These are phyloP conservation scores for Nomada lathburiana DNA, from an alignment of 2,888 invertebrate genomes.

Conservation along the genomic window DNA sequence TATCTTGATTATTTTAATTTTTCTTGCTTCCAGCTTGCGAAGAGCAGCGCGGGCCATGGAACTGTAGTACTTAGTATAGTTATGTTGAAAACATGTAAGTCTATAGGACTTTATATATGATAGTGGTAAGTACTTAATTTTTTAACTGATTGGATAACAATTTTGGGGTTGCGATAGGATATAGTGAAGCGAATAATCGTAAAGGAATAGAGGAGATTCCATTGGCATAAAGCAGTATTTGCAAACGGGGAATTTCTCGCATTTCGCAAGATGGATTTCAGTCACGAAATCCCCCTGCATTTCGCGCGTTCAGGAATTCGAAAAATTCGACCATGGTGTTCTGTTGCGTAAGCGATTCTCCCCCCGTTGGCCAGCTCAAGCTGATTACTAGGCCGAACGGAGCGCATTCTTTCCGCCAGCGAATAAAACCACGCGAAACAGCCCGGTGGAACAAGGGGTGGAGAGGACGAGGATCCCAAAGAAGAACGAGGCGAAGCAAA, in stretches of 20 bases:
- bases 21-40: too few species aligned
- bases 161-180: too few species aligned
- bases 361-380: constrained; percentile 59
- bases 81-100: neutral
- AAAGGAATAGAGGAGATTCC: too few species aligned
- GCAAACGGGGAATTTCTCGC: neutral
- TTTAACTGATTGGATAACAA: too few species aligned
- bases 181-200: too few species aligned
- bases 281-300: neutral
- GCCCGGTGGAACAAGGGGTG: constrained; percentile 35
- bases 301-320: constrained; percentile 68
- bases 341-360: constrained; percentile 80
- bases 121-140: too few species aligned
- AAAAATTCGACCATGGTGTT: constrained; percentile 76
- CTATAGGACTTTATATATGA: too few species aligned
- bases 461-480: constrained; percentile 46
- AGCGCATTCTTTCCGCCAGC: constrained; percentile 70
- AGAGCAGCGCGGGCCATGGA: neutral
- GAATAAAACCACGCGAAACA: constrained; percentile 66
- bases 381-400: constrained; percentile 80
- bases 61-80: neutral
- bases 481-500: constrained; percentile 35
- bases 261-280: neutral
- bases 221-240: too few species aligned
- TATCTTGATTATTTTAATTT: constrained; percentile 7